Evolutionary conservation across 2,888 invertebrate genomes (phyloP).

Genomic region (Stratiomys singularior): DNA sequence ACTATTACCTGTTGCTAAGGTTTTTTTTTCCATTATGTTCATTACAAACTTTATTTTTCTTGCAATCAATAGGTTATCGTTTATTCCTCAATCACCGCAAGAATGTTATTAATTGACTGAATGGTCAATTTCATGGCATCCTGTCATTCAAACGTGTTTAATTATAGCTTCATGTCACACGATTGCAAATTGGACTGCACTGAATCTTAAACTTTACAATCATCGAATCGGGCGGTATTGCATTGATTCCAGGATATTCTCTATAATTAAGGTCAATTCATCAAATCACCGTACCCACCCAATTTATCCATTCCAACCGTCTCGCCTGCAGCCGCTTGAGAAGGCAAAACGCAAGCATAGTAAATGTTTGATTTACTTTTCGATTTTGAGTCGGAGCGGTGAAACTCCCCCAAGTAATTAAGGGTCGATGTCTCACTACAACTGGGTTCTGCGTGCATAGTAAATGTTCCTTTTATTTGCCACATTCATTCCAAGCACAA

Average conservation of each 20-base stretch:
- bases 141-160: background rate
- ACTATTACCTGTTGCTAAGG: no score
- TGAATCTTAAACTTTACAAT: background rate
- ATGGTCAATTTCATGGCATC: background rate
- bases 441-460: background rate
- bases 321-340: background rate
- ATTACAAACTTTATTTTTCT: no score
- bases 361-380: constrained; percentile 6
- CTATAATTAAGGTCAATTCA: constrained; percentile 37
- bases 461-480: background rate
- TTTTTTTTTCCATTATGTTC: no score
- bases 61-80: no score
- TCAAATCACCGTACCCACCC: constrained; percentile 1
- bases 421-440: background rate
- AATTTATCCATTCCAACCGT: background rate
- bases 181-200: background rate
- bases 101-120: background rate
- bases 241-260: constrained; percentile 4
- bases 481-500: background rate
- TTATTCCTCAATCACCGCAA: no score
- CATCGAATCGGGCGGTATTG: background rate
- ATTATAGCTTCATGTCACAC: background rate
- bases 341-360: background rate
- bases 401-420: background rate
- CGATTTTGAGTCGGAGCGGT: background rate